Evolutionary conservation across 2,113 vertebrate genomes (phyloP), one percentile per base, ranked within the genome.

Genomic region (Epinephelus lanceolatus): DNA sequence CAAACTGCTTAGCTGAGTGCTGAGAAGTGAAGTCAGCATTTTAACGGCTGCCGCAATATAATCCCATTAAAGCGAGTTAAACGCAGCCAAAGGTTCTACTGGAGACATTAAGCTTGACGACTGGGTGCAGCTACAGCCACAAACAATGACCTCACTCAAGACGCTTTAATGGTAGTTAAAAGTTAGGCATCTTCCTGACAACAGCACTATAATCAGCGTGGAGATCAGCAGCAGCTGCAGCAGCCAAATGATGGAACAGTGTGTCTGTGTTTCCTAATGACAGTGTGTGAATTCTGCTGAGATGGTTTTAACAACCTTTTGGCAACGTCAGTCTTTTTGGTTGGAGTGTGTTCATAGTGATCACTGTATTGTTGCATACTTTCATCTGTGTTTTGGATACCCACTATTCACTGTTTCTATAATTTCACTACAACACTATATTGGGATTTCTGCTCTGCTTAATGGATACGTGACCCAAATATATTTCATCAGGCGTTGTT

Each of bases 41-140:
- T 77, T 68, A 70, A 23, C 47, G 3, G 12, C 68, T 68, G 74
- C 60, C 8, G 59, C 77, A 40, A 55, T 61, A 82, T 88, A 85
- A 87, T 84, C 76, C 57, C 52, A 85, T 88, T 83, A 82, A 87
- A 81, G 23, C 2, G 57, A 65, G 45, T 81, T 75, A 53, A 83
- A 84, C 51, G 12, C 21, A 3, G 65, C 55, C 78, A 76, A 71
- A 80, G 84, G 71, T 78, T 69, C 56, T 77, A 33, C 37, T n/a
- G 27, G 15, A 62, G 76, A 71, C 49, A 23, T 45, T 25, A 77
- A 65, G 12, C n/a, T 21, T 18, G 25, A 52, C 23, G 27, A 76
- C 76, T 1, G 51, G 45, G 78, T 68, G 25, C 51, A 68, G 56
- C 37, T 60, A 59, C 49, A 60, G 78, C 63, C 76, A 76, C 78